A percentile compares a stretch with the other conserved stretches of the same genome.
phyloP scores from a whole-genome alignment of 2,113 vertebrate species.

The Scytalopus superciliaris region DNA sequence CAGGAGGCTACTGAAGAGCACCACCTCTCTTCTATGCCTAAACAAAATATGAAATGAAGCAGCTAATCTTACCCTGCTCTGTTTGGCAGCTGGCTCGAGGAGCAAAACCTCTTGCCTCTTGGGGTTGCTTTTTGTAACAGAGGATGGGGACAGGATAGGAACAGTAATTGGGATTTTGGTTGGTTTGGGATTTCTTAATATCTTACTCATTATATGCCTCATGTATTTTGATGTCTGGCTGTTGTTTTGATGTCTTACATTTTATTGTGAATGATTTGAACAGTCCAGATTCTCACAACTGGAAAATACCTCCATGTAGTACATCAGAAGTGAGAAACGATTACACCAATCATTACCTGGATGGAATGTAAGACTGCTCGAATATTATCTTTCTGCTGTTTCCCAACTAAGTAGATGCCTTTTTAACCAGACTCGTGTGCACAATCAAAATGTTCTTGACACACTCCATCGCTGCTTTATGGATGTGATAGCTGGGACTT shows the following conservation, averaged over 20 bases:
- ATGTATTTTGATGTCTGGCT: background rate
- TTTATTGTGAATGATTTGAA: background rate
- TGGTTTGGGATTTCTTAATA: background rate
- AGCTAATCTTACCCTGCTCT: background rate
- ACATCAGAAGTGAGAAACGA: background rate
- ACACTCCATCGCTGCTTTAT: background rate
- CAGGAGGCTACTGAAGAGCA: background rate
- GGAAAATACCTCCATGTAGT: background rate
- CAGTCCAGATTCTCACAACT: background rate
- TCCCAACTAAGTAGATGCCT: background rate
- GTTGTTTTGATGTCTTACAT: background rate
- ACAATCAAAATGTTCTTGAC: constrained; percentile 38
- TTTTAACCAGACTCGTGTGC: constrained; percentile 2
- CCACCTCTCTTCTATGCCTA: background rate
- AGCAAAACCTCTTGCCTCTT: background rate
- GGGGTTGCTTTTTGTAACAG: background rate
- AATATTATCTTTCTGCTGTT: constrained; percentile 26
- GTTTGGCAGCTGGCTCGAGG: background rate
- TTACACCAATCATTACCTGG: constrained; percentile 9
- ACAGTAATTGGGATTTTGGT: background rate
- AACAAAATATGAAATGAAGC: background rate
- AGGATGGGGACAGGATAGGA: background rate
- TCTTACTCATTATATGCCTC: background rate
- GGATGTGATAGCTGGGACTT: constrained; percentile 22
- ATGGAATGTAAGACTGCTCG: background rate